Evolutionary conservation across 37 sponge, comb jelly and placozoan genomes (phyloP).

Genomic region (Ianthella basta): DNA sequence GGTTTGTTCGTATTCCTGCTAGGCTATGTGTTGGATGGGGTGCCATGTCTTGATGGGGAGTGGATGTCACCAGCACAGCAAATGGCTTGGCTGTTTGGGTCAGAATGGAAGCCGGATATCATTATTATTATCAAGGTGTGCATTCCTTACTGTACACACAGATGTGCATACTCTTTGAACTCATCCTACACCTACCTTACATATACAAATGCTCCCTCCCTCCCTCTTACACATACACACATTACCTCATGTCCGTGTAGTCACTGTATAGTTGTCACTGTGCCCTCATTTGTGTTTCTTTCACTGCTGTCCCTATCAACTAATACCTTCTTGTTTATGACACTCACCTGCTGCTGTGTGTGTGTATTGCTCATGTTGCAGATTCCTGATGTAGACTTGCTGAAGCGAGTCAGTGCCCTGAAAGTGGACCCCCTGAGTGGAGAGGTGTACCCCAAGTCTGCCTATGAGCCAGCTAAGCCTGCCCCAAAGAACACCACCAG

Average conservation of each 20-base stretch:
- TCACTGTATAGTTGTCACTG: too few relatives aligned
- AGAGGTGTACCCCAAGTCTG: constrained; percentile 41
- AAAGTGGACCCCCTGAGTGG: constrained; percentile 73
- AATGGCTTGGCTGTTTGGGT: constrained; percentile 53
- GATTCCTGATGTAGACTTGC: constrained; percentile 79
- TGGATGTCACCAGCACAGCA: constrained; percentile 84
- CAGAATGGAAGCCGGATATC: constrained; percentile 80
- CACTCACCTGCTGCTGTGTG: background rate
- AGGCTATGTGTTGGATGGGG: constrained; percentile 96
- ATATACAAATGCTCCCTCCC: background rate
- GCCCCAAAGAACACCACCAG: constrained; percentile 13
- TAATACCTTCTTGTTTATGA: background rate
- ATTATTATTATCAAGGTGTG: constrained; percentile 92
- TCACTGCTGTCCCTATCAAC: background rate
- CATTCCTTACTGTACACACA: background rate
- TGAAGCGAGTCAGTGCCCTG: constrained; percentile 51
- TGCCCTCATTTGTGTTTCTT: too few relatives aligned
- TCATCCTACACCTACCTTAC: background rate
- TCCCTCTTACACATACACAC: too few relatives aligned
- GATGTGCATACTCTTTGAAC: background rate
- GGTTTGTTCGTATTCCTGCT: too few relatives aligned
- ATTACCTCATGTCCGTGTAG: too few relatives aligned
- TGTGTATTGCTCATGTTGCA: background rate
- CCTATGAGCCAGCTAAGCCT: constrained; percentile 45
- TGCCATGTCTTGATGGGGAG: constrained; percentile 57